Evolutionary conservation across 1,140 invertebrate genomes (phyloP), one percentile per base, ranked within the genome.

Genomic region (Maniola jurtina): DNA sequence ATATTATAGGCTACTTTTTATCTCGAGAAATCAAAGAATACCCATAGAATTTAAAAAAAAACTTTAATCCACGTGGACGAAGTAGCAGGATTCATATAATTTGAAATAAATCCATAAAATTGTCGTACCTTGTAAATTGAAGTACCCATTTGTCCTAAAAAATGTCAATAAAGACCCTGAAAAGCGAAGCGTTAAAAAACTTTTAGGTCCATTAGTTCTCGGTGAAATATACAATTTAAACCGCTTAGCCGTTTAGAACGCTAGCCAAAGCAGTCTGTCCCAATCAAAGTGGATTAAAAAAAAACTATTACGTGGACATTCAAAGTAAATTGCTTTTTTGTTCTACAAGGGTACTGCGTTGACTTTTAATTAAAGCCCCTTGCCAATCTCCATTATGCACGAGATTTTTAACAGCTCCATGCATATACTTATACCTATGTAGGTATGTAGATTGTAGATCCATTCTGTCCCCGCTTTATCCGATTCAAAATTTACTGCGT

Each of bases 301-400:
- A 67, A 56, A 62, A 62, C 52, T 67, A 62, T 57, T 61, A 73
- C 72, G 73, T 71, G 71, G 66, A 71, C 72, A 74, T 76, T 80
- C 76, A 77, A 76, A 73, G 75, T 68, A 73, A 78, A 79, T 75
- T 70, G 70, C 72, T 80, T 83, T 84, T 83, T 84, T 86, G 76
- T 83, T 68, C 70, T 71, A 71, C 59, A 72, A 74, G 74, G 68
- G 73, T 71, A 55, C 54, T 65, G 40, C 70, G 77, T 83, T 80
- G 84, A 82, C 84, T 84, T 85, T 86, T 86, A 86, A 86, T 86
- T 86, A 84, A 84, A 83, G 69, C 79, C 78, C 81, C 76, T 77
- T 73, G 74, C 74, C 75, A 76, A 76, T 76, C 76, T 80, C 70
- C 72, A 85, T 83, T 82, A 79, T 81, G 76, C 75, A 76, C 76